Evolutionary conservation across 2,113 vertebrate species (phyloP).

Genomic region (Miniopterus natalensis): DNA sequence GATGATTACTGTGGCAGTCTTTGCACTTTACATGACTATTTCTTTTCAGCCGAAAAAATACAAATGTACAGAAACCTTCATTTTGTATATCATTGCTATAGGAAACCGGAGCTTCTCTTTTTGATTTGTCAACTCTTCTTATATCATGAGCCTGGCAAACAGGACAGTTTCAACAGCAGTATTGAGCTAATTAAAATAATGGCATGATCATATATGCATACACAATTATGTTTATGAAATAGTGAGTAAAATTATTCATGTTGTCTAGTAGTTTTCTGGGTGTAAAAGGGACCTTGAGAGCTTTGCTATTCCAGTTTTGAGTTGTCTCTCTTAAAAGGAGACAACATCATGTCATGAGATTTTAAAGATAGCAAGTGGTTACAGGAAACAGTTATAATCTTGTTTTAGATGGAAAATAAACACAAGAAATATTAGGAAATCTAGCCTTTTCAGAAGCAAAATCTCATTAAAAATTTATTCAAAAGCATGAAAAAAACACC

Average conservation of each 20-base stretch:
- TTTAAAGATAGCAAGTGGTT: background rate
- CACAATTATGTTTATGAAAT: background rate
- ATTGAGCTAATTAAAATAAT: background rate
- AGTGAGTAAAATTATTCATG: background rate
- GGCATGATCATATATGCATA: background rate
- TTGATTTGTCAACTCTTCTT: background rate
- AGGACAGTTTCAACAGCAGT: background rate
- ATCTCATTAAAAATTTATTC: background rate
- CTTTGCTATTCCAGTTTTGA: background rate
- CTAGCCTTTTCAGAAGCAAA: background rate
- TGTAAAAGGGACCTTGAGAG: background rate
- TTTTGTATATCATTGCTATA: background rate
- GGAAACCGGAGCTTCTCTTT: background rate
- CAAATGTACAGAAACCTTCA: background rate
- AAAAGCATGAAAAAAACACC: background rate
- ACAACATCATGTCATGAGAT: background rate
- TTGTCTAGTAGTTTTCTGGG: background rate
- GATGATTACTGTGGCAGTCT: background rate
- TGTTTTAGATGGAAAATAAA: background rate
- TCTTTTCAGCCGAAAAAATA: background rate
- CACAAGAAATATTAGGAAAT: background rate
- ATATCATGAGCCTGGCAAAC: background rate
- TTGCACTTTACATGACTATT: background rate
- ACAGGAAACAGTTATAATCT: background rate
- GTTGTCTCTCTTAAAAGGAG: background rate